Evolutionary conservation across 2,113 vertebrate genomes (phyloP), one percentile per base, ranked within the genome.

Genomic region (Myotis yumanensis): DNA sequence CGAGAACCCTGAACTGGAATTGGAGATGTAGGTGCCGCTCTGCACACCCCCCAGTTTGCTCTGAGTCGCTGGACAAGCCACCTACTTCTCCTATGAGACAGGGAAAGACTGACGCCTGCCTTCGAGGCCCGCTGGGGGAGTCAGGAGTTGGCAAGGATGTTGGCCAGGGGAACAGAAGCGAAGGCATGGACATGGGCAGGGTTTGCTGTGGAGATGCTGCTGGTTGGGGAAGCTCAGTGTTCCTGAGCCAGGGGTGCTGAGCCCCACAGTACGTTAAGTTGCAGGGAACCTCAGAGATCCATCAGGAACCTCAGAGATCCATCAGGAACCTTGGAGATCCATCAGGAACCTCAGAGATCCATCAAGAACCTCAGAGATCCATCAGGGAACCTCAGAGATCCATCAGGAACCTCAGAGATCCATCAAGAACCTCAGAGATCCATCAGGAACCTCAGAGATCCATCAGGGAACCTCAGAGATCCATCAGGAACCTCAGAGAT

Each of bases 171-270:
- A 77, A 32, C 0, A 57, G 43, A 32, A 89, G 69, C 69, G 32
- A 82, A 93, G 51, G 86, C 90, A 48, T 90, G 88, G 79, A 82
- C 92, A 92, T 46, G 62, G 81, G 11, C 30, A 14, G 86, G 96
- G 95, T 94, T 97, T 89, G 91, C 57, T 16, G 75, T 32, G 0
- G 2, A 62, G 30, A 48, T 57, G 77, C 23, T 86, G 59, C 75
- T 40, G 86, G 52, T 72, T 30, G 35, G 20, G 69, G 92, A 89
- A 89, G 69, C 91, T 43, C 2, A 3, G 73, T 23, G 23, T 86
- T 54, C n/a, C 48, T 91, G 91, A 95, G 51, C 90, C 87, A 95
- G 6, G 20, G 71, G 95, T 62, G 66, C 51, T 0, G 40, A 79
- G 40, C 22, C 52, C 90, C 0, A 0, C 37, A 71, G 86, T 75